Evolutionary conservation across 2,888 invertebrate genomes (phyloP).

Genomic region (Caradrina clavipalpis): DNA sequence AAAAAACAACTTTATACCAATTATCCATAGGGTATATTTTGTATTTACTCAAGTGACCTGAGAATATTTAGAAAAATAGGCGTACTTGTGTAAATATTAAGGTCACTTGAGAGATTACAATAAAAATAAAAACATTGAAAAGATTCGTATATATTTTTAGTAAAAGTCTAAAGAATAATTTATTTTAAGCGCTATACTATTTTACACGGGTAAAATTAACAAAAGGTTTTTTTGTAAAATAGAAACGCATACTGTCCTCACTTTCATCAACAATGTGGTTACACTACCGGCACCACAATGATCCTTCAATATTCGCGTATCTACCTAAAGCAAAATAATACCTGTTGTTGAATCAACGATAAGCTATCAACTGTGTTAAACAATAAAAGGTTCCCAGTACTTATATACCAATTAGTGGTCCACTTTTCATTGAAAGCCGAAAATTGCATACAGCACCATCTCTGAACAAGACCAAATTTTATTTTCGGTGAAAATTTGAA

Average conservation of each 20-base stretch:
- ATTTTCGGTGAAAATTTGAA: neutral
- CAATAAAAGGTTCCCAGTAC: slow-evolving; percentile 50
- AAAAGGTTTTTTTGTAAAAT: too few relatives aligned
- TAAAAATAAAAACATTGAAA: too few relatives aligned
- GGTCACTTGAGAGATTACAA: too few relatives aligned
- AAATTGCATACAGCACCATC: slow-evolving; percentile 1
- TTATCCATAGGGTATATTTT: too few relatives aligned
- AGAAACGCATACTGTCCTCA: neutral
- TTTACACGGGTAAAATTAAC: too few relatives aligned
- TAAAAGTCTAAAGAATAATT: too few relatives aligned
- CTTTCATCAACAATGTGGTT: slow-evolving; percentile 30
- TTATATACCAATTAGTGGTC: slow-evolving; percentile 48
- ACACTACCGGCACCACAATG: slow-evolving; percentile 37
- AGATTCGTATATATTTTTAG: too few relatives aligned
- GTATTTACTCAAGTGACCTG: too few relatives aligned
- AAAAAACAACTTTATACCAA: too few relatives aligned
- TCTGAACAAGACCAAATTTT: neutral
- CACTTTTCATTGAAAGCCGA: neutral
- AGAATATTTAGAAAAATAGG: too few relatives aligned
- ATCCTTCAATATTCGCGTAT: slow-evolving; percentile 29
- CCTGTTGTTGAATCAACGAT: slow-evolving; percentile 45
- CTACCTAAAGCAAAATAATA: slow-evolving; percentile 10
- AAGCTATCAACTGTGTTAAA: slow-evolving; percentile 46
- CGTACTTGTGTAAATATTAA: too few relatives aligned
- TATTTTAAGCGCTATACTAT: too few relatives aligned